phyloP scores from a whole-genome alignment of 2,113 vertebrate species.

The Parotia lawesii region DNA sequence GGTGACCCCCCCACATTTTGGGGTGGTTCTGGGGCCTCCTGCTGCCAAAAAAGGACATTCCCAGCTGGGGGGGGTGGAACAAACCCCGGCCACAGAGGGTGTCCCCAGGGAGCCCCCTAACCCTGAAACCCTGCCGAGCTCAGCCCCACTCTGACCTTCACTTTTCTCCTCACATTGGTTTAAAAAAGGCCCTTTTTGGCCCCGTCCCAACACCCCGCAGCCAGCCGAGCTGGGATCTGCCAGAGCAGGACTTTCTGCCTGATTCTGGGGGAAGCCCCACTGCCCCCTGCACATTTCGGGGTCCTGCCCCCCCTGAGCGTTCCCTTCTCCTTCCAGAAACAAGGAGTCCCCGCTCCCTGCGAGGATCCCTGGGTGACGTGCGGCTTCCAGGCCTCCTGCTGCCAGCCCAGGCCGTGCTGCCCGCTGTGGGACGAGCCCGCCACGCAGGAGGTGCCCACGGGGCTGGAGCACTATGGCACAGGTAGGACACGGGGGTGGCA shows the following conservation, averaged over 20 bases:
- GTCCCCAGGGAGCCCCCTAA: not conserved
- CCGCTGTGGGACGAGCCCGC: conserved; percentile 79
- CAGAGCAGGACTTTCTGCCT: fast-evolving
- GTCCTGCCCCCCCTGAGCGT: fast-evolving
- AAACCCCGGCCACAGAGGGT: fast-evolving
- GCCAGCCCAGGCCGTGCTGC: conserved; percentile 76
- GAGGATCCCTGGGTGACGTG: conserved; percentile 78
- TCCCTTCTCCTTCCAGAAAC: conserved; percentile 72
- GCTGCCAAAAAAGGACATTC: fast-evolving
- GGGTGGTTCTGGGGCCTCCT: not conserved
- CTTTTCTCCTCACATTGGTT: fast-evolving
- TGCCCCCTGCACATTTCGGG: fast-evolving
- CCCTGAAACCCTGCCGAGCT: fast-evolving
- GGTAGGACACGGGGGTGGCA: conserved; percentile 73
- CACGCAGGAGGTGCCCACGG: conserved; percentile 91
- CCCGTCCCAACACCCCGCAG: not conserved
- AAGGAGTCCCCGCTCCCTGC: conserved; percentile 62
- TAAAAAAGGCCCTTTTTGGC: not conserved
- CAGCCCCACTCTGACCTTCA: fast-evolving
- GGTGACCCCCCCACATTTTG: not conserved
- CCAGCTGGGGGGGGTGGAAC: not conserved
- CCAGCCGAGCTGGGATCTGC: not conserved
- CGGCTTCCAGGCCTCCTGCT: conserved; percentile 77
- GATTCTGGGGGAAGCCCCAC: fast-evolving
- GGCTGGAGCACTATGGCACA: conserved; percentile 79